Evolutionary conservation across 2,888 invertebrate genomes (phyloP).

Genomic region (Pristionchus exspectatus): DNA sequence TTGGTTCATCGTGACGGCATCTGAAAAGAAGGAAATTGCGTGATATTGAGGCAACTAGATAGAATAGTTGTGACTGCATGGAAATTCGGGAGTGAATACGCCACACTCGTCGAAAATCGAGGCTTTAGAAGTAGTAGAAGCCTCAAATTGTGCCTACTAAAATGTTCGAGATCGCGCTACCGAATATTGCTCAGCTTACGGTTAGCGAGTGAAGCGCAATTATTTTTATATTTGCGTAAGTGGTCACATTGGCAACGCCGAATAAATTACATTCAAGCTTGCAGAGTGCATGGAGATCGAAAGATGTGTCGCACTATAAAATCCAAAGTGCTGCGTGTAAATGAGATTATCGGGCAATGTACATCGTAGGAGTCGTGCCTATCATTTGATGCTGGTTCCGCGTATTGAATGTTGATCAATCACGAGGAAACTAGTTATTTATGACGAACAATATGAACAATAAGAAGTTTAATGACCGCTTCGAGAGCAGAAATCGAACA

Average conservation of each 20-base stretch:
- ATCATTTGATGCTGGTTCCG: not conserved
- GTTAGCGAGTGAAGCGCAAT: not conserved
- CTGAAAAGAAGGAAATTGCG: not conserved
- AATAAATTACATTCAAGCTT: not conserved
- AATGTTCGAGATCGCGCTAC: not conserved
- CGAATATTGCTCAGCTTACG: not conserved
- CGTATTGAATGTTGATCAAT: not conserved
- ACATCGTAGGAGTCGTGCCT: not conserved
- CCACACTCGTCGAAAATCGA: not conserved
- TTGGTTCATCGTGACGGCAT: conserved; percentile 7
- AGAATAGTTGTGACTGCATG: not conserved
- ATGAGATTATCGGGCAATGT: not conserved
- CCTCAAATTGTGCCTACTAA: not conserved
- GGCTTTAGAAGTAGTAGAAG: not conserved
- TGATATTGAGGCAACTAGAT: not conserved
- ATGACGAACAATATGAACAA: not conserved
- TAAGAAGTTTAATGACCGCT: not conserved
- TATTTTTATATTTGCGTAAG: not conserved
- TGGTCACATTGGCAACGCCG: not conserved
- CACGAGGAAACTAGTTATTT: not conserved
- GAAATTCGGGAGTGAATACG: not conserved
- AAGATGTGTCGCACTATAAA: not conserved
- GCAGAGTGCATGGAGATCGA: not conserved
- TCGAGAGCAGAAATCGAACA: not conserved
- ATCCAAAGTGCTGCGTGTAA: not conserved